Evolutionary conservation across 1,140 invertebrate species (phyloP).

Genomic region (Triops cancriformis): DNA sequence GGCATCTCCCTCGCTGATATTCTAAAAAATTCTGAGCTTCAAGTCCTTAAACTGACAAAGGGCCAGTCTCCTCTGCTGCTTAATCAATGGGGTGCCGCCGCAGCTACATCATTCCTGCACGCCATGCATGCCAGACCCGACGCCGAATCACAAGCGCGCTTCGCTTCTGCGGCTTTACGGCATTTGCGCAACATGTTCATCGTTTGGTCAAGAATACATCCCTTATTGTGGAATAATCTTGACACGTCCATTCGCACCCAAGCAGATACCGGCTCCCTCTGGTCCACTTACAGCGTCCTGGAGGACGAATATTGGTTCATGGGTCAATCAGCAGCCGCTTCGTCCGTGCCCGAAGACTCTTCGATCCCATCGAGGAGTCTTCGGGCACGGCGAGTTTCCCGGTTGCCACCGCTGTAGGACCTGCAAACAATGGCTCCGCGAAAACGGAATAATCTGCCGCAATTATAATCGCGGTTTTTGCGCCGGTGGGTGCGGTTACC

Average conservation of each 20-base stretch:
- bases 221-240: neutral
- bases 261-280: neutral
- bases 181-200: neutral
- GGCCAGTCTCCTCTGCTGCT: neutral
- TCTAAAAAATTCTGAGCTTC: neutral
- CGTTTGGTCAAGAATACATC: neutral
- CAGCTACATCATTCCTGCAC: neutral
- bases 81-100: neutral
- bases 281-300: neutral
- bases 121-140: neutral
- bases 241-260: neutral
- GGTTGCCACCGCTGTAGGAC: neutral
- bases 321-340: neutral
- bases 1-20: neutral
- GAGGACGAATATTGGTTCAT: neutral
- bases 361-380: neutral
- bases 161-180: neutral
- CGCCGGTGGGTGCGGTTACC: neutral
- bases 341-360: neutral
- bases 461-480: neutral
- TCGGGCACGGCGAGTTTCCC: neutral
- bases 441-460: neutral
- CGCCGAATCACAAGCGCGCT: neutral
- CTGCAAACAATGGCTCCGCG: neutral
- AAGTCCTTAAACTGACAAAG: neutral